These are phyloP conservation scores for Turritopsis dohrnii DNA, from an alignment of 30 jellyfish, hydroid and myxozoan species.

Conservation along the genomic window DNA sequence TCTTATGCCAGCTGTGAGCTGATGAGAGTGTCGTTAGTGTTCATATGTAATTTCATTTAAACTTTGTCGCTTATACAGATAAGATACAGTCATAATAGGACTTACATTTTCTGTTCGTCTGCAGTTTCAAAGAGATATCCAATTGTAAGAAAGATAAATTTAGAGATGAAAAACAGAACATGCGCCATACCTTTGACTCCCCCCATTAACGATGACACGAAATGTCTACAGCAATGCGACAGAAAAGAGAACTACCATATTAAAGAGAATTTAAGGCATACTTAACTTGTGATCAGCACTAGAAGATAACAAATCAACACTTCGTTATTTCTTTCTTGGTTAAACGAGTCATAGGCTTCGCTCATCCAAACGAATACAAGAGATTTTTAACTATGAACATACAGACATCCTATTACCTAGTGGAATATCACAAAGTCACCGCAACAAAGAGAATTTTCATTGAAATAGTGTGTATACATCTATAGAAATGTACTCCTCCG, in stretches of 20 bases:
- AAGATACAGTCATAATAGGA: not conserved
- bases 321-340: no score
- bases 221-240: not conserved
- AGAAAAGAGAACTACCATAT: not conserved
- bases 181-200: not conserved
- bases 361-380: no score
- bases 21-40: not conserved
- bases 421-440: no score
- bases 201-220: not conserved
- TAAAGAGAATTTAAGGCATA: no score
- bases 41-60: not conserved
- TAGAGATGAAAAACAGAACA: not conserved
- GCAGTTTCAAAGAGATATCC: not conserved
- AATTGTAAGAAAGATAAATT: not conserved
- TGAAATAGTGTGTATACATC: no score
- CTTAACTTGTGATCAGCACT: no score
- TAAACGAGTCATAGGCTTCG: no score
- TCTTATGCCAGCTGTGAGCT: not conserved
- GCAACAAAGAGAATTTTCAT: no score
- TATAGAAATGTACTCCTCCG: no score
- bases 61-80: not conserved
- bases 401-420: no score
- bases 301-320: no score
- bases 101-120: not conserved
- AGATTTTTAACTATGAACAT: no score